A percentile compares a stretch with the other conserved stretches of the same genome.
phyloP scores from a whole-genome alignment of 2,797 vertebrate species.

The Eremophila alpestris region DNA sequence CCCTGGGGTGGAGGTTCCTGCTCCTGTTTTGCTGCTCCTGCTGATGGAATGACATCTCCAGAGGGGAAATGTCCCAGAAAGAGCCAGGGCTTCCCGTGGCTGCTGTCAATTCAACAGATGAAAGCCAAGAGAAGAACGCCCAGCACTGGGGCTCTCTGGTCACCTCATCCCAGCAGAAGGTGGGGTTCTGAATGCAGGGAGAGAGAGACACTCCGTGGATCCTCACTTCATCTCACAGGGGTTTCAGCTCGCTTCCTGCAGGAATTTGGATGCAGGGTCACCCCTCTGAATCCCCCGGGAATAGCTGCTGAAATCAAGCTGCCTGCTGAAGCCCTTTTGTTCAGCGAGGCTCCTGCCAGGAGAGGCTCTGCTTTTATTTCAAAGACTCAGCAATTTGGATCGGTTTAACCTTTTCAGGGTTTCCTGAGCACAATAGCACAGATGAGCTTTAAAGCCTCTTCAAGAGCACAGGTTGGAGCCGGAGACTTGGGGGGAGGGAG shows the following conservation, averaged over 20 bases:
- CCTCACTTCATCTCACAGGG: background rate
- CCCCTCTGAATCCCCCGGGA: background rate
- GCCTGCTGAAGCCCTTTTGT: conserved; percentile 29
- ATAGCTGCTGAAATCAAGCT: conserved; percentile 32
- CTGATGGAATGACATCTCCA: rapidly evolving
- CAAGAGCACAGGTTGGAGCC: background rate
- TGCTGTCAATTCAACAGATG: background rate
- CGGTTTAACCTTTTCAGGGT: conserved; percentile 55
- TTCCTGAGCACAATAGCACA: conserved; percentile 42
- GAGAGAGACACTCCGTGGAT: background rate
- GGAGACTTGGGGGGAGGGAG: background rate
- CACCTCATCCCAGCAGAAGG: background rate
- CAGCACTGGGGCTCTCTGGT: background rate
- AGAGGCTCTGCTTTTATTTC: conserved; percentile 42
- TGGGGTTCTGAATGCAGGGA: background rate
- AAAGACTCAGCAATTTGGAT: conserved; percentile 49
- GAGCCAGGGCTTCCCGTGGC: background rate
- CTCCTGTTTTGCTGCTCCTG: rapidly evolving
- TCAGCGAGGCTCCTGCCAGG: background rate
- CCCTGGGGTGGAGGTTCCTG: rapidly evolving
- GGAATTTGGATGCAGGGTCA: background rate
- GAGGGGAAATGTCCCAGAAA: background rate
- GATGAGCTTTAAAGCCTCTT: conserved; percentile 38
- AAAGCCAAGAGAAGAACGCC: background rate
- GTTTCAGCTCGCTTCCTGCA: background rate